Evolutionary conservation across 2,113 vertebrate species (phyloP).

Genomic region (Gymnocephalus cernua): DNA sequence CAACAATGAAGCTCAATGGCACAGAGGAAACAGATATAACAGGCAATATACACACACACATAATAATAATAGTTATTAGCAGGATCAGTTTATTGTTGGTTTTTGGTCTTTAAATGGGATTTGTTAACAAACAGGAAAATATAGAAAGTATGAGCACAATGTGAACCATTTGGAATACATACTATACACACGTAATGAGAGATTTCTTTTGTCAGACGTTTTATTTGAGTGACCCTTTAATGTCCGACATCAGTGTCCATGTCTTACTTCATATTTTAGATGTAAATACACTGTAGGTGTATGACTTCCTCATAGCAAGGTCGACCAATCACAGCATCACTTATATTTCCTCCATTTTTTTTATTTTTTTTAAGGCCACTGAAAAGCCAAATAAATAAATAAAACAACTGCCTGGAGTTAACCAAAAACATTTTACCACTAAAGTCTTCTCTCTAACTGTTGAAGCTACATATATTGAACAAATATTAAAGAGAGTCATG

Average conservation of each 20-base stretch:
- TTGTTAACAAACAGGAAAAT: not conserved
- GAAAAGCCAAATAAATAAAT: not conserved
- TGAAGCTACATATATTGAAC: not conserved
- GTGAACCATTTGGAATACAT: not conserved
- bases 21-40: not conserved
- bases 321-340: constrained; percentile 1
- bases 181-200: not conserved
- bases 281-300: constrained; percentile 19
- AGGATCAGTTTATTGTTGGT: not conserved
- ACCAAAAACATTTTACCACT: constrained; percentile 21
- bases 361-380: not conserved
- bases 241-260: not conserved
- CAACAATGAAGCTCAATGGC: not conserved
- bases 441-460: not conserved
- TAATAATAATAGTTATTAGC: not conserved
- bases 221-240: not conserved
- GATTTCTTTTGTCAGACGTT: not conserved
- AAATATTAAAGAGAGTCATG: not conserved
- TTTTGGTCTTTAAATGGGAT: not conserved
- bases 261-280: not conserved
- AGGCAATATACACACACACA: not conserved
- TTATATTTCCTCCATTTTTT: not conserved
- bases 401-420: not conserved
- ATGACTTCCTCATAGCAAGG: not conserved
- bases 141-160: not conserved